Evolutionary conservation across 2,797 vertebrate species (phyloP), one percentile per base, ranked within the genome.

Genomic region (Triplophysa yarkandensis): DNA sequence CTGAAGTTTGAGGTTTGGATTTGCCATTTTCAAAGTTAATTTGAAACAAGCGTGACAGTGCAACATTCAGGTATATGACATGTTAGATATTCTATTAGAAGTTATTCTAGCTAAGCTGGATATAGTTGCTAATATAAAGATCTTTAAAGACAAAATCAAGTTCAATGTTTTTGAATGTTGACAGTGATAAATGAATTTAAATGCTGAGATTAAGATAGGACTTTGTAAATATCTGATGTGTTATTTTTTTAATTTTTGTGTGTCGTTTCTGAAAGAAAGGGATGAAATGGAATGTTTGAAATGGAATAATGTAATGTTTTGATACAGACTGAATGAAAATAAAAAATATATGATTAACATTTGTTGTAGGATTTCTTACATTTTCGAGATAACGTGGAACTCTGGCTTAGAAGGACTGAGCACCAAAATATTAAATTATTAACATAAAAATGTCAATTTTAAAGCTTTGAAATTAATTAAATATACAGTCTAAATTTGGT

Each of bases 191-290:
- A 52, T 50, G 34, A 62, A 19, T 39, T 39, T 8, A 68, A 39
- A 23, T 52, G 28, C 57, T 50, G n/a, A 46, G 32, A 72, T 72
- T 30, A 34, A 72, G 70, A 72, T 72, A 63, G 21, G 60, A 43
- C 58, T 52, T 25, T 72, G 60, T 72, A 72, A 72, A 72, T 72
- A 72, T 64, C 7, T 72, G 70, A 71, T 21, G 34, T 72, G 34
- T 72, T 9, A 64, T 72, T 72, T 72, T 72, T 72, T 54, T n/a
- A 54, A 54, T 4, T 54, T 30, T 25, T 54, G 60, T 30, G 21
- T 52, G 44, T 71, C 39, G 27, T 72, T 60, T 63, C 17, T 52
- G 44, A 41, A 36, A 9, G 28, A 50, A 41, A 28, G 28, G 14
- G 30, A 30, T 11, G n/a, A n/a, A n/a, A n/a, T n/a, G n/a, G n/a